These are phyloP conservation scores for Drusus annulatus DNA, from an alignment of 1,140 invertebrate species.

Conservation along the genomic window DNA sequence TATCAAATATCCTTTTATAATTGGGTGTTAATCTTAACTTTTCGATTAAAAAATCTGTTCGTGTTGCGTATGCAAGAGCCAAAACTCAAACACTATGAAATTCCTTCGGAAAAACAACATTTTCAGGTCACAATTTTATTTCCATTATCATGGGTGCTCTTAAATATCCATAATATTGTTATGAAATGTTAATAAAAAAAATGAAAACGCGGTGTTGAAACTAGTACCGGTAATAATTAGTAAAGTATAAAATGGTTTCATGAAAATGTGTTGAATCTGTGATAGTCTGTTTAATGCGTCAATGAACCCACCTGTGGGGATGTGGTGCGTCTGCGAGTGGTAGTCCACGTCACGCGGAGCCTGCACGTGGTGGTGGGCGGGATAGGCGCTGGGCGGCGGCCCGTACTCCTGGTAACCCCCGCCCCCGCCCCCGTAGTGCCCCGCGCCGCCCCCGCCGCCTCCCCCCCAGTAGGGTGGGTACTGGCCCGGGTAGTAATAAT, in stretches of 20 bases:
- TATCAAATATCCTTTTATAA: too few species aligned
- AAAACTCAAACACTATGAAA: too few species aligned
- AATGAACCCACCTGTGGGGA: slow-evolving; percentile 36
- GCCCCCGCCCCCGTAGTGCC: not conserved
- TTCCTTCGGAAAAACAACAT: too few species aligned
- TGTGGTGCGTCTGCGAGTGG: not conserved
- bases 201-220: too few species aligned
- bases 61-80: too few species aligned
- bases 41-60: too few species aligned
- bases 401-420: not conserved
- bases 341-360: not conserved
- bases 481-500: slow-evolving; percentile 38
- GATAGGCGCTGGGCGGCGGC: not conserved
- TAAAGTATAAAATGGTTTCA: not conserved
- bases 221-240: too few species aligned
- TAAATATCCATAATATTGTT: too few species aligned
- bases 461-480: slow-evolving; percentile 24
- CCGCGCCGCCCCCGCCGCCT: not conserved
- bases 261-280: not conserved
- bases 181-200: too few species aligned
- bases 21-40: too few species aligned
- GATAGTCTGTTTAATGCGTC: not conserved
- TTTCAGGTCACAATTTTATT: too few species aligned
- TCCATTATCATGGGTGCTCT: too few species aligned
- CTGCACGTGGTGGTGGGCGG: not conserved